phyloP scores from a whole-genome alignment of 2,888 invertebrate genomes.

The Amiota communis region DNA sequence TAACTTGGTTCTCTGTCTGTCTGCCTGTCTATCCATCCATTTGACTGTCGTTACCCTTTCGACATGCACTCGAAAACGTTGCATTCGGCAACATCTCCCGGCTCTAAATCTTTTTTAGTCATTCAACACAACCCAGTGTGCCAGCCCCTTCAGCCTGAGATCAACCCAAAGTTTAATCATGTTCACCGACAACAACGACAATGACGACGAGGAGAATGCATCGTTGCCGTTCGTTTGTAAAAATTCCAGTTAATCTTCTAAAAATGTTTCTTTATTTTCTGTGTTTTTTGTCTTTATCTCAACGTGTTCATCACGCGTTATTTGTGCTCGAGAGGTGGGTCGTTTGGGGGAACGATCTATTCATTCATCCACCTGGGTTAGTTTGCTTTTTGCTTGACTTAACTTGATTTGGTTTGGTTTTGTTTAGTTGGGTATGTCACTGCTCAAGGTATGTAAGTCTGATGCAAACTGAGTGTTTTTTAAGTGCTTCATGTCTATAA shows the following conservation, averaged over 20 bases:
- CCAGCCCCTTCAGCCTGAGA: not conserved
- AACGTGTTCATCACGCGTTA: constrained; percentile 65
- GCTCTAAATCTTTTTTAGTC: too few relatives aligned
- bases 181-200: not conserved
- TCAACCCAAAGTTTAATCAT: constrained; percentile 28
- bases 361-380: not conserved
- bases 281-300: constrained; percentile 54
- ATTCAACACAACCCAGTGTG: too few relatives aligned
- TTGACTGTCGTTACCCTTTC: not conserved
- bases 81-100: too few relatives aligned
- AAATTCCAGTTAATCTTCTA: constrained; percentile 61
- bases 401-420: constrained; percentile 27
- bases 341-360: constrained; percentile 41
- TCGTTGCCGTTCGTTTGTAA: constrained; percentile 38
- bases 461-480: constrained; percentile 58
- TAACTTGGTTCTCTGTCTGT: not conserved
- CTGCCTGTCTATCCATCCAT: not conserved
- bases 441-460: constrained; percentile 36
- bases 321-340: constrained; percentile 62
- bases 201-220: constrained; percentile 22
- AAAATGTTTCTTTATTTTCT: constrained; percentile 33
- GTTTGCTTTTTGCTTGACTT: constrained; percentile 5
- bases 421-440: constrained; percentile 48
- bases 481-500: constrained; percentile 60
- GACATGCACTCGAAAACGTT: constrained; percentile 1